Evolutionary conservation across 2,113 vertebrate genomes (phyloP).

Genomic region (Melanerpes aurifrons): DNA sequence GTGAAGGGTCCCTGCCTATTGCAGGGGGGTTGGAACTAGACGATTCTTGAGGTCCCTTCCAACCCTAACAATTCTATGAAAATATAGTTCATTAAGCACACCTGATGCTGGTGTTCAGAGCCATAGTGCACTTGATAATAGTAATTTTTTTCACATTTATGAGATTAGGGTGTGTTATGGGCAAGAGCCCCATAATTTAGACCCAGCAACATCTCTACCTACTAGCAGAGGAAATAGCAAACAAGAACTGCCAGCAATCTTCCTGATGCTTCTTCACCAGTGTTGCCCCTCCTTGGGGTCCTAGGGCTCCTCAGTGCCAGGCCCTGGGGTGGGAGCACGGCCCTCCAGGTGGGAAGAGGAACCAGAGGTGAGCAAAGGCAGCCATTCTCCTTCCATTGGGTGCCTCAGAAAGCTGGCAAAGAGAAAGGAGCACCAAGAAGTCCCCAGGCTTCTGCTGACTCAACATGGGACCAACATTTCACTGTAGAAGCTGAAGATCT

Average conservation of each 20-base stretch:
- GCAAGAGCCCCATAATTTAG: not conserved
- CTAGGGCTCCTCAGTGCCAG: not conserved
- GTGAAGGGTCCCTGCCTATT: no score
- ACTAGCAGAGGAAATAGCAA: not conserved
- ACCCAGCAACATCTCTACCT: not conserved
- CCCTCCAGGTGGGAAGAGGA: not conserved
- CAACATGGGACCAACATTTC: not conserved
- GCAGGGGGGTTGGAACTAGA: no score
- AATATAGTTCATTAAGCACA: not conserved
- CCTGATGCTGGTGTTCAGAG: not conserved
- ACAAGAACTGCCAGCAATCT: not conserved
- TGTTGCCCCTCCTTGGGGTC: rapidly evolving
- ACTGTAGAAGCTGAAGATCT: not conserved
- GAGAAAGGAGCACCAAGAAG: not conserved
- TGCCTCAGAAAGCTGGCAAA: not conserved
- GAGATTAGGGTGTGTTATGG: not conserved
- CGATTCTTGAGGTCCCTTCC: no score
- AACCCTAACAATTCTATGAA: not conserved
- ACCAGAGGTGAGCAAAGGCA: not conserved
- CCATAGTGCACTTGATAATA: not conserved
- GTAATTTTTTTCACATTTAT: not conserved
- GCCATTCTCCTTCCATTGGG: not conserved
- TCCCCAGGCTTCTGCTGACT: not conserved
- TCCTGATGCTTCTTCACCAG: not conserved
- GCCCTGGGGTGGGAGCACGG: not conserved